Evolutionary conservation across 2,888 invertebrate species (phyloP).

Genomic region (Rhopalosiphum nymphaeae): DNA sequence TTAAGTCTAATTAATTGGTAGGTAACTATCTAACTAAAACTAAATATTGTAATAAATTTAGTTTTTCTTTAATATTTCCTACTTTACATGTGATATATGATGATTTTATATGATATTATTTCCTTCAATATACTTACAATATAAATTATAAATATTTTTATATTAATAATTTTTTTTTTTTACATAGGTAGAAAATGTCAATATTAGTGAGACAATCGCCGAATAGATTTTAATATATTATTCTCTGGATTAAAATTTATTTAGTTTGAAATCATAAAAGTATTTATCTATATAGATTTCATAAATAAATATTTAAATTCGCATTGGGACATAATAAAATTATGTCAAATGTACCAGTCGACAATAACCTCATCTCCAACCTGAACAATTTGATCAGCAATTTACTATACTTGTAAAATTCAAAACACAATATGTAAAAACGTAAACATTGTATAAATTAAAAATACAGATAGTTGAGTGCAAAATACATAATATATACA

Average conservation of each 20-base stretch:
- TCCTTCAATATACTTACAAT: neutral
- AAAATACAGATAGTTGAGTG: neutral
- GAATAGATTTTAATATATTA: neutral
- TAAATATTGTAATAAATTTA: neutral
- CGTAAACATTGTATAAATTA: neutral
- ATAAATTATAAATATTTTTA: neutral
- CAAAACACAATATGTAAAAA: neutral
- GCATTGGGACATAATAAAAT: neutral
- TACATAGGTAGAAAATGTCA: neutral
- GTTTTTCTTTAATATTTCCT: neutral
- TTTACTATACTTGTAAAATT: neutral
- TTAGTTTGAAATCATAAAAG: neutral
- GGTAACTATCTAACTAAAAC: neutral
- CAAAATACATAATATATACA: neutral
- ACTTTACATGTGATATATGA: neutral
- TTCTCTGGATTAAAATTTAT: neutral
- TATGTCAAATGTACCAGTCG: neutral
- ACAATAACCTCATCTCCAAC: neutral
- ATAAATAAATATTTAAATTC: neutral
- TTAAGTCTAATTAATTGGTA: neutral
- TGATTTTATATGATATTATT: neutral
- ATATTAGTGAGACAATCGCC: neutral
- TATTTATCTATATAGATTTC: neutral
- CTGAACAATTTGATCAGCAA: neutral
- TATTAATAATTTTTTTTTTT: neutral